Base-by-base conservation (phyloP, 1,140 invertebrate genomes). In the Ostrea edulis region DNA sequence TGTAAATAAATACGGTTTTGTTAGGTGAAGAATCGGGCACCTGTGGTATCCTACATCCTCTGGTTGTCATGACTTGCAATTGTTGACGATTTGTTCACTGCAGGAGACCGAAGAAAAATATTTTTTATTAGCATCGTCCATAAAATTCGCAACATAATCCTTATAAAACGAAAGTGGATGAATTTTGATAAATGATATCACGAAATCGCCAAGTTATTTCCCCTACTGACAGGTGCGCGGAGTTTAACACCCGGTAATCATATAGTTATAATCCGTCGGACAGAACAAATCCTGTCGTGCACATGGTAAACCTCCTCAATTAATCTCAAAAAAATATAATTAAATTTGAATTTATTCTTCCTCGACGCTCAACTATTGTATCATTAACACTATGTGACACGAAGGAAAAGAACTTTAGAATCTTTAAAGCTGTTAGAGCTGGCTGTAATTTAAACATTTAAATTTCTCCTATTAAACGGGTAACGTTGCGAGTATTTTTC, bases 391-490 rank as follows among this genome's bases (percentile, higher is more conserved):
- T 20, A 20, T 14, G 22, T 77, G 68, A 35, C 55, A 62, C 55
- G 17, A 7, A 17, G n/a, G 17, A 44, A 20, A 20, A 8, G 55
- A 20, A 29, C 68, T 77, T 77, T 77, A 77, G 29, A 77, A 77
- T 25, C 68, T 77, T 35, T 29, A 77, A 35, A 35, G 29, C 68
- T 25, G 68, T 77, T 77, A 77, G 25, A 35, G 29, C 68, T 35
- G 68, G 22, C 25, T 14, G 22, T 25, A 77, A 77, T 77, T 77
- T 35, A 77, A 77, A 77, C 68, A 29, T 77, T 77, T 35, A 77
- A 77, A 77, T 29, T 77, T 77, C 68, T 77, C 25, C 68, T 35
- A 35, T 77, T 35, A 14, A 77, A 77, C 9, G 68, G 14, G 68
- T 25, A 35, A 8, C 8, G 17, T 25, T 22, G 25, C 14, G 68